Evolutionary conservation across 2,888 invertebrate species (phyloP).

Genomic region (Pollenia angustigena): DNA sequence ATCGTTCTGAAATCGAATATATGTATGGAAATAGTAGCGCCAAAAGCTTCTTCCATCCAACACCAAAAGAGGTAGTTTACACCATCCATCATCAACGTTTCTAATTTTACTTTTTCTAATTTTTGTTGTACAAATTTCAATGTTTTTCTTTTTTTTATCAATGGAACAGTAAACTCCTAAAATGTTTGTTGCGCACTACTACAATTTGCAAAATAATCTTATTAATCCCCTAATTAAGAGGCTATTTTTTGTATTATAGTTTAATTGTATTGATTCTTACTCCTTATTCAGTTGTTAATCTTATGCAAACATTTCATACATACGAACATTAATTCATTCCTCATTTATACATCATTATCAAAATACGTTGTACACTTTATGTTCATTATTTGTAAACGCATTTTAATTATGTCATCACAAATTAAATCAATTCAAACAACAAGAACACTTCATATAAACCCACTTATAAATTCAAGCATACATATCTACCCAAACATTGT

Average conservation of each 20-base stretch:
- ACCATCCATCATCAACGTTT: constrained; percentile 62
- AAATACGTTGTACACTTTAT: constrained; percentile 22
- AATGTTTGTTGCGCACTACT: constrained; percentile 58
- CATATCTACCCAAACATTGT: constrained; percentile 6
- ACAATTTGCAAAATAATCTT: constrained; percentile 54
- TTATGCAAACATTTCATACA: constrained; percentile 49
- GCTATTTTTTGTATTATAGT: constrained; percentile 54
- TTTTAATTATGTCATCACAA: constrained; percentile 20
- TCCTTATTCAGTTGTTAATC: constrained; percentile 51
- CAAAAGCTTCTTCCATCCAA: constrained; percentile 75
- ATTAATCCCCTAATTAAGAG: constrained; percentile 46
- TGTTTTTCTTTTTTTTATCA: constrained; percentile 44
- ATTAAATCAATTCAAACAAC: background rate
- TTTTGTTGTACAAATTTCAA: constrained; percentile 64
- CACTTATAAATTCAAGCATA: background rate
- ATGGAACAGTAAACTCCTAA: constrained; percentile 43
- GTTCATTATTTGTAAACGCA: constrained; percentile 5
- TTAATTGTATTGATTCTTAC: constrained; percentile 43
- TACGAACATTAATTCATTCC: background rate
- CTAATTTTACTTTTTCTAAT: constrained; percentile 55
- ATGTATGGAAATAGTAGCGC: constrained; percentile 88
- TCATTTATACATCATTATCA: constrained; percentile 30
- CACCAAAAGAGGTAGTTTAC: constrained; percentile 89
- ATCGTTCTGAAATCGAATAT: constrained; percentile 96
- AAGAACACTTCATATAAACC: constrained; percentile 1